These are phyloP conservation scores for Coenonympha glycerion DNA, from an alignment of 2,888 invertebrate genomes.

Conservation along the genomic window DNA sequence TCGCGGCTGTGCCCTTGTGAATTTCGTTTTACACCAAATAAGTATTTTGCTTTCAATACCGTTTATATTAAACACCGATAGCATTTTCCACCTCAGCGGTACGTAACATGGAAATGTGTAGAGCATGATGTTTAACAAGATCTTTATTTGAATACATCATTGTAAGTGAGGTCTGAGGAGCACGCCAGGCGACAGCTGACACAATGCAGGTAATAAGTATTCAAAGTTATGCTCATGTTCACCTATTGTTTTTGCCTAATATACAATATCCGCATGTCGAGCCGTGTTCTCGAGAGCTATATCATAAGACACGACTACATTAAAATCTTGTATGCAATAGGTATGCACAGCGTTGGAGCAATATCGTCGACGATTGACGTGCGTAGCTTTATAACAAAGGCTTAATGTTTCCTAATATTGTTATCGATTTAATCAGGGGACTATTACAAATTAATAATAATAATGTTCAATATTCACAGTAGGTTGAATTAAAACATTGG, in stretches of 20 bases:
- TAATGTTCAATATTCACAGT: no score
- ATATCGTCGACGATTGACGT: neutral
- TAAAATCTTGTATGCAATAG: no score
- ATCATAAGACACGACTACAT: slow-evolving; percentile 21
- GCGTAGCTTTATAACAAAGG: neutral
- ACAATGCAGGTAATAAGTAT: slow-evolving; percentile 50
- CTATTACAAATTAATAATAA: no score
- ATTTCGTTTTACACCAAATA: no score
- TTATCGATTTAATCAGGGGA: neutral
- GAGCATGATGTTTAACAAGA: neutral
- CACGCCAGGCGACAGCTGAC: slow-evolving; percentile 32
- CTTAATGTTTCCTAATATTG: neutral
- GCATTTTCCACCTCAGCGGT: no score
- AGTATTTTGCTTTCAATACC: no score
- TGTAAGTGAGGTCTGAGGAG: slow-evolving; percentile 23
- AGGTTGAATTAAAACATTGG: no score
- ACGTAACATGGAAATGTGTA: no score
- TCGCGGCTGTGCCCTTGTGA: no score
- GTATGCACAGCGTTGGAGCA: neutral
- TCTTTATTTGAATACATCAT: neutral
- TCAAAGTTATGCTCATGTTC: slow-evolving; percentile 42
- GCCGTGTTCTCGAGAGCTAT: slow-evolving; percentile 20
- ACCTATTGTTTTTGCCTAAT: slow-evolving; percentile 59
- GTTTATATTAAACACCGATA: no score
- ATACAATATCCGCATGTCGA: slow-evolving; percentile 49